A percentile compares a stretch with the other conserved stretches of the same genome.
These are phyloP conservation scores for Istiophorus platypterus DNA, from an alignment of 2,113 vertebrate genomes.

Conservation along the genomic window DNA sequence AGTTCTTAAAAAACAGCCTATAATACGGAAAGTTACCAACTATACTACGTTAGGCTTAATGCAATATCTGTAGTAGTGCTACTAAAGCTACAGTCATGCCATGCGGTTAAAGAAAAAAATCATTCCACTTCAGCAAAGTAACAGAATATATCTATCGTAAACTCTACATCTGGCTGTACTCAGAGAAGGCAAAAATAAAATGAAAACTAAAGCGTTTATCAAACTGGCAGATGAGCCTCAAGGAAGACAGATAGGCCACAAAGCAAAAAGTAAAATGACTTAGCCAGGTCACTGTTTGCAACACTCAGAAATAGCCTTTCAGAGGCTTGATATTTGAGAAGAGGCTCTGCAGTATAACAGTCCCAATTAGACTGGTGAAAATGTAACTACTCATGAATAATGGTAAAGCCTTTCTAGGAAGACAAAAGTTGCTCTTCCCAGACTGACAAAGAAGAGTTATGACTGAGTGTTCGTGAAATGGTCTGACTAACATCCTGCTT, in stretches of 20 bases:
- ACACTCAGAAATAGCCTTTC: conserved; percentile 80
- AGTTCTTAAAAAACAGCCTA: conserved; percentile 39
- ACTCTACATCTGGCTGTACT: conserved; percentile 66
- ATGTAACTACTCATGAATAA: conserved; percentile 26
- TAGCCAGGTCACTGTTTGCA: conserved; percentile 76
- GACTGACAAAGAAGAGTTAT: conserved; percentile 69
- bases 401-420: conserved; percentile 9
- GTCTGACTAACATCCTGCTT: conserved; percentile 78
- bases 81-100: conserved; percentile 76
- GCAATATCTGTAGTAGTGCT: conserved; percentile 63
- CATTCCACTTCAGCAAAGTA: conserved; percentile 63
- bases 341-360: conserved; percentile 31
- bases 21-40: conserved; percentile 53
- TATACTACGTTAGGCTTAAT: conserved; percentile 73
- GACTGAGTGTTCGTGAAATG: conserved; percentile 76
- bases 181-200: conserved; percentile 60
- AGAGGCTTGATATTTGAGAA: conserved; percentile 58
- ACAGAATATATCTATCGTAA: conserved; percentile 60
- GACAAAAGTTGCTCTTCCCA: conserved; percentile 38
- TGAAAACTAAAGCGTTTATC: conserved; percentile 76
- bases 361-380: conserved; percentile 38
- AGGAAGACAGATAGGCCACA: conserved; percentile 74
- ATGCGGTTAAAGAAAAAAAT: conserved; percentile 77
- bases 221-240: conserved; percentile 72
- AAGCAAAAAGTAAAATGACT: conserved; percentile 74